phyloP scores from a whole-genome alignment of 2,113 vertebrate species.

The Passer montanus region DNA sequence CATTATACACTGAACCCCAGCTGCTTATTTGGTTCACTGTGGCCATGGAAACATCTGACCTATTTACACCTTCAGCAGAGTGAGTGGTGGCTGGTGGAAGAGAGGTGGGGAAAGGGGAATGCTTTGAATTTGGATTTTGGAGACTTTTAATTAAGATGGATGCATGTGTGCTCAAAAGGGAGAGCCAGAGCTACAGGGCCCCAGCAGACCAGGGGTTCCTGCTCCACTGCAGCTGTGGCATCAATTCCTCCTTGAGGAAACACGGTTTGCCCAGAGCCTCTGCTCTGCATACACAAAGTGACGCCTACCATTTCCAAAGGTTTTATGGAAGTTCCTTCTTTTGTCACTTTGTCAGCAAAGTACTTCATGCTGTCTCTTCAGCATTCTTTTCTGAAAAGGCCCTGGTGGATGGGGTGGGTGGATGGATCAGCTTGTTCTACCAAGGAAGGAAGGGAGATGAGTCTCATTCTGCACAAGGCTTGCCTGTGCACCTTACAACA shows the following conservation, averaged over 20 bases:
- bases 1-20: not conserved
- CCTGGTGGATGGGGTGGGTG: not conserved
- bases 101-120: not conserved
- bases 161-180: not conserved
- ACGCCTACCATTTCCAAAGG: not conserved
- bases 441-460: not conserved
- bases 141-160: not conserved
- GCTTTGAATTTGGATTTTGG: not conserved
- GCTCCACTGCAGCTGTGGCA: not conserved
- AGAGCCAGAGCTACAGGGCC: not conserved
- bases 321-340: not conserved
- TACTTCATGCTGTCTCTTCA: not conserved
- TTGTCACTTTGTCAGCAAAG: not conserved
- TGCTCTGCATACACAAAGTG: not conserved
- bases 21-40: not conserved
- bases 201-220: not conserved
- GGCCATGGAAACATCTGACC: conserved; percentile 35
- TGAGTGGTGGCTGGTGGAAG: not conserved
- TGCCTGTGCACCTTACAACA: rapidly evolving
- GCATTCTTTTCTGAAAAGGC: not conserved
- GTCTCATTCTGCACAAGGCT: not conserved
- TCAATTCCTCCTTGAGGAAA: not conserved
- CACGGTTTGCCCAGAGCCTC: not conserved
- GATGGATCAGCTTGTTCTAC: not conserved
- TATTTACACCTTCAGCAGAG: not conserved